phyloP scores from a whole-genome alignment of 1,140 invertebrate species.

The Lepidotrigona ventralis region DNA sequence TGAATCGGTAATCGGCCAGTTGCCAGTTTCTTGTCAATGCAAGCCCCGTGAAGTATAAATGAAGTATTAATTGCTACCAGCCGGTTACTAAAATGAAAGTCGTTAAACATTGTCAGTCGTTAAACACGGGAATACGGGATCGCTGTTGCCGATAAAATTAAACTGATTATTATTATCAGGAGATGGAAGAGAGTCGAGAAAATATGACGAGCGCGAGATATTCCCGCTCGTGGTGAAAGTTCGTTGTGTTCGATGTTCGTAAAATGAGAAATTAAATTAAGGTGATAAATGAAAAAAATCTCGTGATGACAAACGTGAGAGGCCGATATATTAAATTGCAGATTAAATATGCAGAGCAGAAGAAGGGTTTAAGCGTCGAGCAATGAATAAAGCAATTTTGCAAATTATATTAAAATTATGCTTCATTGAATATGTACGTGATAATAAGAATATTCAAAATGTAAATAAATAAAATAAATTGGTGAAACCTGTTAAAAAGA shows the following conservation, averaged over 20 bases:
- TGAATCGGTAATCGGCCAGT: neutral
- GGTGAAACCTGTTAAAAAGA: no score
- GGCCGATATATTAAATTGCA: neutral
- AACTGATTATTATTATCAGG: neutral
- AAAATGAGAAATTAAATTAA: neutral
- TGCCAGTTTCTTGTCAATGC: neutral
- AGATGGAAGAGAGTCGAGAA: no score
- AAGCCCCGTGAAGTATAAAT: neutral
- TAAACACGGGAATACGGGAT: no score
- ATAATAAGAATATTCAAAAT: neutral
- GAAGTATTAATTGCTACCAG: neutral
- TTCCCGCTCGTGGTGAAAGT: neutral
- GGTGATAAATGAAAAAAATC: neutral
- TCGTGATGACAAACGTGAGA: neutral
- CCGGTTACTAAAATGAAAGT: neutral
- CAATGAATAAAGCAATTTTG: neutral
- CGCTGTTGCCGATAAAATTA: neutral
- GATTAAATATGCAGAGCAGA: neutral
- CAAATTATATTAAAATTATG: neutral
- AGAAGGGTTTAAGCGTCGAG: neutral
- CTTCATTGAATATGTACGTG: neutral
- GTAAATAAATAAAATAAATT: neutral
- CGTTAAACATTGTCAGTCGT: neutral
- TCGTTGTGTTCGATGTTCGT: neutral
- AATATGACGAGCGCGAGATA: neutral